Base-by-base conservation (phyloP, 2,888 invertebrate species). In the Volucella inflata region DNA sequence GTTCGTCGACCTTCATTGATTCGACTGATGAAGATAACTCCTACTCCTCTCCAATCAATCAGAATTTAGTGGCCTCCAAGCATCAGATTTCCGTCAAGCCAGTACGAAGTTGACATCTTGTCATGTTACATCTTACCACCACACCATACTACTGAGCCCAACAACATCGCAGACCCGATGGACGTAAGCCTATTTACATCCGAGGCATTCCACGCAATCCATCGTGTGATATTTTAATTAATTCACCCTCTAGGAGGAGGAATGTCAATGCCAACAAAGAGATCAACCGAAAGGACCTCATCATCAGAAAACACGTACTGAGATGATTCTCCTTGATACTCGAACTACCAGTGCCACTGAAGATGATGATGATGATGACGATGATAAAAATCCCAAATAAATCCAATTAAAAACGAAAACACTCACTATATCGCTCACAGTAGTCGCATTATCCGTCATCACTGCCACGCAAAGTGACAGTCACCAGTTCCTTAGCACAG, bases 351-450 rank as follows among this genome's bases (percentile, higher is more conserved):
- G 60, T 36, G 21, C 36, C 12, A 12, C 8, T 38, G 8, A 2
- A 6, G 53, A 36, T 60, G 68, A 2, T 9, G 53, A 36, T 60
- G 68, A 62, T 62, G 78, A 77, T 60, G 62, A 74, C 40, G 59
- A 75, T 62, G 81, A 85, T 76, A 85, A 81, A 85, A 85, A 76
- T 80, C 81, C 75, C 60, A 85, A 85, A 85, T 76, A 85, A 76
- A 85, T 85, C 85, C 85, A 85, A 85, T 85, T 85, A 85, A 77
- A 76, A 30, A 57, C 76, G 16, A 76, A 81, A 59, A 78, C 79
- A 36, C 78, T 50, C 40, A 16, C 42, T 16, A 48, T 51, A 68
- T 55, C 40, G 48, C 44, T 65, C 50, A 74, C 65, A 42, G 70
- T 44, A n/a, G n/a, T n/a, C n/a, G n/a, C n/a, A 84, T 75, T 74